A percentile compares a stretch with the other conserved stretches of the same genome.
These are phyloP conservation scores for Drosophila parvula DNA, from an alignment of 1,140 invertebrate species.

Conservation along the genomic window DNA sequence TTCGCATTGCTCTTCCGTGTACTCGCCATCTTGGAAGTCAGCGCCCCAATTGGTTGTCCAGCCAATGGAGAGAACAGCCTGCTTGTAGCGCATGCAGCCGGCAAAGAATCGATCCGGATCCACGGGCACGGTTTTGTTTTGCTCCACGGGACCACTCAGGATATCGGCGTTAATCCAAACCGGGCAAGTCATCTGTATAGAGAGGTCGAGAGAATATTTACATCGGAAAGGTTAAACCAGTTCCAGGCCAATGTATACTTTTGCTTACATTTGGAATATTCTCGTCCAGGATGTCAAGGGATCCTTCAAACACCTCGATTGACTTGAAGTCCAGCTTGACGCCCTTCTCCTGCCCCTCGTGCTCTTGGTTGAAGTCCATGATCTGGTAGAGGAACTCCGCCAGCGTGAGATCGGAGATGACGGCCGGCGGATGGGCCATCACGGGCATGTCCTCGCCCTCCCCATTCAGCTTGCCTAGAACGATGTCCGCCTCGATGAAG, in stretches of 20 bases:
- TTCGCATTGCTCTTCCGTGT: constrained; percentile 88
- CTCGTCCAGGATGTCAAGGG: constrained; percentile 86
- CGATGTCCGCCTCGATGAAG: constrained; percentile 95
- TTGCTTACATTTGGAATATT: constrained; percentile 62
- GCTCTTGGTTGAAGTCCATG: constrained; percentile 84
- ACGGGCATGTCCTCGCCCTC: constrained; percentile 87
- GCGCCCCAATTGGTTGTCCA: constrained; percentile 91
- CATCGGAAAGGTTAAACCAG: background rate
- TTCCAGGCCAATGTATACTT: too few species aligned
- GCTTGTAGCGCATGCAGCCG: constrained; percentile 86
- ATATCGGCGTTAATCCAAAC: constrained; percentile 97
- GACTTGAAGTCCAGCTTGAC: constrained; percentile 96
- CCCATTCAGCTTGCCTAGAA: constrained; percentile 87
- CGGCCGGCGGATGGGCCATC: constrained; percentile 93
- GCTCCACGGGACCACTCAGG: constrained; percentile 90
- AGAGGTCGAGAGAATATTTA: background rate
- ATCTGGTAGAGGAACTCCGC: constrained; percentile 89
- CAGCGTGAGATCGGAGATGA: constrained; percentile 90
- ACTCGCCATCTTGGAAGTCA: constrained; percentile 85
- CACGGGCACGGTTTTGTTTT: constrained; percentile 86
- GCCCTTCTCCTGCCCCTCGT: constrained; percentile 86
- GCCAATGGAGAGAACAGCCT: constrained; percentile 90
- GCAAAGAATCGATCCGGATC: constrained; percentile 88
- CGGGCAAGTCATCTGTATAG: constrained; percentile 88
- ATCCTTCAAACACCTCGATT: constrained; percentile 90